phyloP scores from a whole-genome alignment of 2,888 invertebrate genomes.

The Julus scanicus region DNA sequence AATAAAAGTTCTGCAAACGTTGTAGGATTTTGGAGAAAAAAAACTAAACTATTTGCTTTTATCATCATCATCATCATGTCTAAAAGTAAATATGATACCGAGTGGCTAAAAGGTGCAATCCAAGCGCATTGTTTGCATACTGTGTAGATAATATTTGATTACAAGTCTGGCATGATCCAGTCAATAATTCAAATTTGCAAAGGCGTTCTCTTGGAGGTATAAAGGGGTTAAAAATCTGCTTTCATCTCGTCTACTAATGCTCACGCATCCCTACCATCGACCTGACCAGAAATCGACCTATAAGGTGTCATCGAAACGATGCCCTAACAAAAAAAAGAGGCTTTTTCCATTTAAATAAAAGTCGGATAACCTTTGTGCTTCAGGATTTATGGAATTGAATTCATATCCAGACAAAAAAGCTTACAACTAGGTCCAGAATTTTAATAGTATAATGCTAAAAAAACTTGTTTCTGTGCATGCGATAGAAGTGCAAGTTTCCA shows the following conservation, averaged over 20 bases:
- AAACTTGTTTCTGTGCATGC: not conserved
- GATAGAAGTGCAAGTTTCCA: not conserved
- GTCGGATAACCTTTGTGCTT: not conserved
- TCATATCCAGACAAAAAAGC: not conserved
- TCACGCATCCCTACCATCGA: not conserved
- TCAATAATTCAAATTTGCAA: constrained; percentile 15
- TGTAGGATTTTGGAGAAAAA: not conserved
- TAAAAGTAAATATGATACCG: not conserved
- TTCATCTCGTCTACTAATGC: not conserved
- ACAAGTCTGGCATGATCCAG: constrained; percentile 1
- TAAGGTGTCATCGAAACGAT: not conserved
- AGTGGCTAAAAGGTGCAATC: not conserved
- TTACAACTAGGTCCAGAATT: not conserved
- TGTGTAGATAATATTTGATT: constrained; percentile 15
- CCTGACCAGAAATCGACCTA: not conserved
- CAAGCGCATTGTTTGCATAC: not conserved
- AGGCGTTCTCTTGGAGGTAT: not conserved
- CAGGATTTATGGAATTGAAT: not conserved
- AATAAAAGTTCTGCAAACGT: not conserved
- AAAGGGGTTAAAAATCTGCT: not conserved
- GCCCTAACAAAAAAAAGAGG: not conserved
- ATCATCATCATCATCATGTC: not conserved
- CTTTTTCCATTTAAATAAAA: not conserved
- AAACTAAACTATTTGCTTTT: not conserved
- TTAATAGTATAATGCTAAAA: not conserved